Percentiles rank a stretch among this genome's conserved stretches.
These are phyloP conservation scores for Petroica traversi DNA, from an alignment of 2,113 vertebrate species.

Conservation along the genomic window DNA sequence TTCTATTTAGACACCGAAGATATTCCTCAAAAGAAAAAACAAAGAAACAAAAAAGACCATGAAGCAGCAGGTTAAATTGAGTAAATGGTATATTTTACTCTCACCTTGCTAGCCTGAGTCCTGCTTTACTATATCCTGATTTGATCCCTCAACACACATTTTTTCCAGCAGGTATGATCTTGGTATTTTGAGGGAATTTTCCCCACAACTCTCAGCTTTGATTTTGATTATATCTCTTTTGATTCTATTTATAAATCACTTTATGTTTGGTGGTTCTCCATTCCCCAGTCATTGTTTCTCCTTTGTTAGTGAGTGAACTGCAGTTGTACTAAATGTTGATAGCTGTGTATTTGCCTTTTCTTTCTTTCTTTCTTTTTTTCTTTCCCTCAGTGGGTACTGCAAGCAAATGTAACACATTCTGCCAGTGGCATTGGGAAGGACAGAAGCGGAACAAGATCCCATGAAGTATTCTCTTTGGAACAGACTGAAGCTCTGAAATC, in stretches of 20 bases:
- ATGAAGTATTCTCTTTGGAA: slow-evolving; percentile 6
- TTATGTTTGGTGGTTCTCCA: neutral
- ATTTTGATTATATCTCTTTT: neutral
- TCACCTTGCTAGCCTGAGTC: neutral
- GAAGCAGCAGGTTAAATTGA: neutral
- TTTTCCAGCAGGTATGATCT: neutral
- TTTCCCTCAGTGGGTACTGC: neutral
- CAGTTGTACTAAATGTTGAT: neutral
- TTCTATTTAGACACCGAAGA: neutral
- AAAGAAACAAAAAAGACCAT: neutral
- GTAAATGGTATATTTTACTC: neutral
- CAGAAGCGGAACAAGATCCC: neutral
- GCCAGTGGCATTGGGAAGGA: neutral
- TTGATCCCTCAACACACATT: neutral
- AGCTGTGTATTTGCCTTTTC: neutral
- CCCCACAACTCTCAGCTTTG: neutral
- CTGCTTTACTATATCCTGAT: neutral
- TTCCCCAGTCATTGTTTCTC: neutral
- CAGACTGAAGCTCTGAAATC: neutral
- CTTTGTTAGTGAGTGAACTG: neutral
- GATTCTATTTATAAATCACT: neutral
- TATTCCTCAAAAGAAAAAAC: neutral
- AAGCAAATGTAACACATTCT: neutral
- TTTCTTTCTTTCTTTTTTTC: neutral
- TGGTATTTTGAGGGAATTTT: neutral